Percentiles rank a stretch among this genome's conserved stretches.
Conservation (phyloP, 2,113 vertebrate species). For the Sander vitreus region DNA sequence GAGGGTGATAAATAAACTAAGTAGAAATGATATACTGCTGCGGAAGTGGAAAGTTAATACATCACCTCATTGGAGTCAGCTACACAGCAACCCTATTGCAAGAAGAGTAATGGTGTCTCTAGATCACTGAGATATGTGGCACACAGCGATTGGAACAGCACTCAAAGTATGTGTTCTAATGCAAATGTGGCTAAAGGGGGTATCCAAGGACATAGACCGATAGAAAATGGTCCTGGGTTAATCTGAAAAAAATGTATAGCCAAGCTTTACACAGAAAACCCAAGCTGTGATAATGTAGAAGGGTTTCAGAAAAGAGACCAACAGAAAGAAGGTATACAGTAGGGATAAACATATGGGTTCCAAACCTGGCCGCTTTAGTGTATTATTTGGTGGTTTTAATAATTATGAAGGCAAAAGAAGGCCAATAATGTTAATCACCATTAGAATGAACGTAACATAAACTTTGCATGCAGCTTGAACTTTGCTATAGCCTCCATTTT, state of each 20-base stretch:
- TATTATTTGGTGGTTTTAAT: too few relatives aligned
- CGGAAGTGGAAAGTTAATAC: slow-evolving; percentile 23
- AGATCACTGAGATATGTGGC: slow-evolving; percentile 36
- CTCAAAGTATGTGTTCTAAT: slow-evolving; percentile 16
- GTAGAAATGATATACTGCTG: slow-evolving; percentile 6
- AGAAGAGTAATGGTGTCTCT: slow-evolving; percentile 20
- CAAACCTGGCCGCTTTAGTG: too few relatives aligned
- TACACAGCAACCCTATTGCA: slow-evolving; percentile 19
- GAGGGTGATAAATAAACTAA: slow-evolving; percentile 2
- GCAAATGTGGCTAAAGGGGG: slow-evolving; percentile 32
- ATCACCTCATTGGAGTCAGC: slow-evolving; percentile 17
- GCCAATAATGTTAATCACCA: too few relatives aligned
- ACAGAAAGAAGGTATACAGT: not conserved
- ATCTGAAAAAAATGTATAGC: slow-evolving; percentile 5
- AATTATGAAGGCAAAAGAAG: too few relatives aligned
- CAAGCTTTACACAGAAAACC: slow-evolving; percentile 12
- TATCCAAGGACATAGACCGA: slow-evolving; percentile 28
- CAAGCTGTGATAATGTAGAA: slow-evolving; percentile 6
- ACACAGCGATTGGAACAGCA: slow-evolving; percentile 26
- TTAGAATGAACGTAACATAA: too few relatives aligned
- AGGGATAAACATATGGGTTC: not conserved
- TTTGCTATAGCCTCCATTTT: too few relatives aligned
- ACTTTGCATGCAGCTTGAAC: too few relatives aligned
- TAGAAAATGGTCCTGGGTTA: slow-evolving; percentile 31
- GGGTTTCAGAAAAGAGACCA: slow-evolving; percentile 9